Evolutionary conservation across 2,888 invertebrate genomes (phyloP), one percentile per base, ranked within the genome.

Genomic region (Parascotia fuliginaria): DNA sequence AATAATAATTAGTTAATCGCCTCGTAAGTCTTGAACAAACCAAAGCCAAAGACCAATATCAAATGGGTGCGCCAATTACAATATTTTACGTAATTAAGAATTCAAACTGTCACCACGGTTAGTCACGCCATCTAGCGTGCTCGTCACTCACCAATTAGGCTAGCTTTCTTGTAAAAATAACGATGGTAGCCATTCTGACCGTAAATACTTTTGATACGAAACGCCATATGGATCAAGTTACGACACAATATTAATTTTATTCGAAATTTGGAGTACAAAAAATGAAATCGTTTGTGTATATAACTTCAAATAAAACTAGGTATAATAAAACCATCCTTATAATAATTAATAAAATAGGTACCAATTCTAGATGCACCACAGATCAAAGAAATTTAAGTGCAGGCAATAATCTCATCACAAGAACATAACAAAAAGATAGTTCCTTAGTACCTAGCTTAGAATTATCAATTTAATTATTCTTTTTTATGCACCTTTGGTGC

Each of bases 61-160:
- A 66, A 58, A 54, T 64, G 55, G 67, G 68, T 64, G 68, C 55
- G 57, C 74, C 73, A 73, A 77, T 73, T 71, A 73, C 76, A 68
- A 75, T 80, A 81, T 70, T 81, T 79, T 71, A 78, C 65, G 73
- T 77, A 81, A 81, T 83, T 83, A 81, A 80, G 77, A 77, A 80
- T 82, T 73, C 72, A 72, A 72, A 80, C 73, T 83, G 83, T 83
- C 84, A 84, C 82, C 79, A 75, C 68, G 50, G 60, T 55, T 53
- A 61, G 81, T 78, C 83, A 83, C 83, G 83, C 83, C 68, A 74
- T 42, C 56, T 83, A 62, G 83, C 85, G 82, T 83, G 83, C 68
- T 64, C 47, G 58, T 69, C 65, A 65, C 69, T 75, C 70, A 72
- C 78, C 78, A 84, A 85, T 83, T 82, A 81, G 75, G 57, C 67